phyloP scores from a whole-genome alignment of 2,888 invertebrate species.

The Eupithecia inturbata region DNA sequence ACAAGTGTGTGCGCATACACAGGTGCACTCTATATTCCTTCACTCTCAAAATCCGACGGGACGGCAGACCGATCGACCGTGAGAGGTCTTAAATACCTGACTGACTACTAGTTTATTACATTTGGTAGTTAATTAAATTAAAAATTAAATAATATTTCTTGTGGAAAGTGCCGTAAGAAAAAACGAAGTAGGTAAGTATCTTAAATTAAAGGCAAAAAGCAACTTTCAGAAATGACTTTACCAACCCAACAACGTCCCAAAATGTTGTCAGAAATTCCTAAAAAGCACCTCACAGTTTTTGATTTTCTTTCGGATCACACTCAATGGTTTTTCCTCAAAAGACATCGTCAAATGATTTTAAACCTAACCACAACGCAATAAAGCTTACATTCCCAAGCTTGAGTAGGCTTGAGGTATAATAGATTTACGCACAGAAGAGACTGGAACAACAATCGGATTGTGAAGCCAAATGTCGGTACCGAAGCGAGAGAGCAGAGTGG shows the following conservation, averaged over 20 bases:
- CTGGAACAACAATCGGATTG: constrained; percentile 38
- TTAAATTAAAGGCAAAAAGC: too few species aligned
- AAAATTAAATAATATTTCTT: background rate
- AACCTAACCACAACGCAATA: background rate
- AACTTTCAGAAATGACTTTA: background rate
- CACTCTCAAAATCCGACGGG: too few species aligned
- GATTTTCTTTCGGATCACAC: constrained; percentile 4
- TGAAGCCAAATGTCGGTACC: constrained; percentile 37
- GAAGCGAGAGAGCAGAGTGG: constrained; percentile 42
- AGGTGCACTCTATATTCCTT: too few species aligned
- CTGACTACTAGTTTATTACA: too few species aligned
- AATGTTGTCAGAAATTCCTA: background rate
- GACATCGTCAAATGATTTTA: background rate
- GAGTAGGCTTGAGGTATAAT: constrained; percentile 16
- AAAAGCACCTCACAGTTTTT: background rate
- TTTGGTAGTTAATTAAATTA: too few species aligned
- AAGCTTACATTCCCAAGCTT: constrained; percentile 1
- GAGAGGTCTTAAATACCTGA: background rate
- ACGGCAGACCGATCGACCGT: too few species aligned
- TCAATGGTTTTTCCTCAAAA: background rate
- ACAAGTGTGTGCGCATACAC: too few species aligned
- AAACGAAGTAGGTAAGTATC: background rate
- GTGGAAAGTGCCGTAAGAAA: background rate
- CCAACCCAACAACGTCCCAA: background rate
- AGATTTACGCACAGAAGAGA: constrained; percentile 25